Conservation (phyloP, 2,797 vertebrate species). For the Gymnodraco acuticeps region DNA sequence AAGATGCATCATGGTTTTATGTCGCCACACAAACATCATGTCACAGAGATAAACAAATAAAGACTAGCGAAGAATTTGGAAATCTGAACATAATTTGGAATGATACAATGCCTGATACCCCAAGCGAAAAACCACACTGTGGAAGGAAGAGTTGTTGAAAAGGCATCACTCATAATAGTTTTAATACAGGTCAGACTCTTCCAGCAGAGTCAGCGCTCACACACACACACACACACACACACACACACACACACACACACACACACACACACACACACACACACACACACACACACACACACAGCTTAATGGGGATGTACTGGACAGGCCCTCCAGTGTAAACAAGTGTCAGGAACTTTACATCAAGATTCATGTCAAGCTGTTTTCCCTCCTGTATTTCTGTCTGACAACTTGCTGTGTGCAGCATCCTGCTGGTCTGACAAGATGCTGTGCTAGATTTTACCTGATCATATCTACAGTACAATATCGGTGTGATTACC, state of each 20-base stretch:
- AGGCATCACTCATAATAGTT: constrained; percentile 35
- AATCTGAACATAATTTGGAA: constrained; percentile 3
- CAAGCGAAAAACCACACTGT: constrained; percentile 5
- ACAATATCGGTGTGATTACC: not conserved
- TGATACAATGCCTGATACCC: not conserved
- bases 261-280: too few species aligned
- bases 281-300: not conserved
- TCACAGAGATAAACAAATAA: too few species aligned
- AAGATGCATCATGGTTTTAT: too few species aligned
- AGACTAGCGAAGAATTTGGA: not conserved
- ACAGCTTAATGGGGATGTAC: constrained; percentile 43
- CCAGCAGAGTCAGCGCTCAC: constrained; percentile 52
- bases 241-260: too few species aligned
- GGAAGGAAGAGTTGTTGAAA: constrained; percentile 24
- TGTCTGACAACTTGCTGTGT: constrained; percentile 10
- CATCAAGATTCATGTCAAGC: constrained; percentile 53
- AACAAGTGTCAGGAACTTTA: constrained; percentile 64
- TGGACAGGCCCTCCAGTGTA: constrained; percentile 56
- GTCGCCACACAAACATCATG: too few species aligned
- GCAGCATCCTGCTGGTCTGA: constrained; percentile 1
- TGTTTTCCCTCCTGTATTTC: constrained; percentile 49
- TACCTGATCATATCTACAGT: not conserved
- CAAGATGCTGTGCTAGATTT: constrained; percentile 6
- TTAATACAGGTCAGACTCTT: constrained; percentile 62
- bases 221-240: constrained; percentile 2